Percentiles rank a stretch among this genome's conserved stretches.
These are phyloP conservation scores for Eolophus roseicapilla DNA, from an alignment of 2,113 vertebrate genomes.

Conservation along the genomic window DNA sequence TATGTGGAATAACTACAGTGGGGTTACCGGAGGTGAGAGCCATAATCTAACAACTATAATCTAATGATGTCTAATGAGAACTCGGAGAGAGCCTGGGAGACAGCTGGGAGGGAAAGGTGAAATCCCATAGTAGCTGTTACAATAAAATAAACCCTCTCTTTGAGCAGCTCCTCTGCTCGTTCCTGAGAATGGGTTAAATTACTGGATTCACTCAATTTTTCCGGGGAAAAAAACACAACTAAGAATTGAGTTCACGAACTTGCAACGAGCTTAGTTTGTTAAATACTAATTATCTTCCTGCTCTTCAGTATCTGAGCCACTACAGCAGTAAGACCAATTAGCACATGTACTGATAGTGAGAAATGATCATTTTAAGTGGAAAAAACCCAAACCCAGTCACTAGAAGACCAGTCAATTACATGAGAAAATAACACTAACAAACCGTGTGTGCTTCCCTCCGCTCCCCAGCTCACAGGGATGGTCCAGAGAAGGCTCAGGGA, in stretches of 20 bases:
- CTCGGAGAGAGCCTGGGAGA: neutral
- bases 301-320: neutral
- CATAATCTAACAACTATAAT: neutral
- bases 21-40: neutral
- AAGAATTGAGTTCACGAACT: neutral
- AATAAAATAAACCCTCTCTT: neutral
- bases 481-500: neutral
- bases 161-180: neutral
- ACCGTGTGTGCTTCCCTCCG: rapidly evolving
- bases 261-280: constrained; percentile 22
- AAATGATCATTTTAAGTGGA: neutral
- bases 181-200: neutral
- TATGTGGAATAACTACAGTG: neutral
- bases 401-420: neutral
- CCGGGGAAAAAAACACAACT: neutral
- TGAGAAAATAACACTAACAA: neutral
- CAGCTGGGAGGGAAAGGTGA: neutral
- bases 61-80: neutral
- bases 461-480: neutral
- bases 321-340: constrained; percentile 20
- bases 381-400: neutral
- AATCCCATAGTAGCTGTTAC: neutral
- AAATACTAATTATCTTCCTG: constrained; percentile 42
- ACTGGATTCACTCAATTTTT: neutral
- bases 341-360: neutral